Base-by-base conservation (phyloP, 2,888 invertebrate species). In the Tachina fera region DNA sequence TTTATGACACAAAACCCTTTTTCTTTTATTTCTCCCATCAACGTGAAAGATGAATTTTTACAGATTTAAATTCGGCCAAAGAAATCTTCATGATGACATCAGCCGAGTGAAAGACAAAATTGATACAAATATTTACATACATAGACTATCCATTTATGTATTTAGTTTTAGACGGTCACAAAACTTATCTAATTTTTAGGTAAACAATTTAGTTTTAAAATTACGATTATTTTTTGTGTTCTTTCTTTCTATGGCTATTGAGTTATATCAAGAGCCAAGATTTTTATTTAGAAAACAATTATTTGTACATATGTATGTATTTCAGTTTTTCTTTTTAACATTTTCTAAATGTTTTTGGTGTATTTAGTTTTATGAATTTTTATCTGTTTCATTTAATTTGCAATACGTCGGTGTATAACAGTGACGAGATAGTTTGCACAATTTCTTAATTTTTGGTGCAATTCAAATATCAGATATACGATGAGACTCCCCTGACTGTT, bases 1-100 rank as follows among this genome's bases (percentile, higher is more conserved):
- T 91, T 90, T 90, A 90, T 90, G 90, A 79, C 61, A 16, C 72
- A 11, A 61, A 47, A 86, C 79, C 87, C 87, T 77, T 84, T 86
- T 87, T 71, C 45, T 47, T 19, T 10, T 53, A 14, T 22, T 16
- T 51, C 58, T 56, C 8, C 47, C 47, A 19, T 9, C 3, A 76
- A 79, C 86, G 76, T 83, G 76, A 83, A 82, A 75, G 79, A 82
- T 79, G 75, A 43, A 79, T 79, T 86, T 67, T 16, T 16, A 45
- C 47, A 63, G 22, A 45, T 47, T 49, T 13, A 14, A 53, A 67
- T 72, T 79, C 79, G 78, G 79, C 68, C 51, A 80, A 72, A 56
- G 74, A 51, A 71, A 47, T 51, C 70, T 61, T 47, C 13, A 13
- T 14, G 67, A 61, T 43, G 61, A 43, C 16, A 39, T 31, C 6